A percentile compares a stretch with the other conserved stretches of the same genome.
Evolutionary conservation across 1,140 invertebrate genomes (phyloP).

Genomic region (Nymphalis io): DNA sequence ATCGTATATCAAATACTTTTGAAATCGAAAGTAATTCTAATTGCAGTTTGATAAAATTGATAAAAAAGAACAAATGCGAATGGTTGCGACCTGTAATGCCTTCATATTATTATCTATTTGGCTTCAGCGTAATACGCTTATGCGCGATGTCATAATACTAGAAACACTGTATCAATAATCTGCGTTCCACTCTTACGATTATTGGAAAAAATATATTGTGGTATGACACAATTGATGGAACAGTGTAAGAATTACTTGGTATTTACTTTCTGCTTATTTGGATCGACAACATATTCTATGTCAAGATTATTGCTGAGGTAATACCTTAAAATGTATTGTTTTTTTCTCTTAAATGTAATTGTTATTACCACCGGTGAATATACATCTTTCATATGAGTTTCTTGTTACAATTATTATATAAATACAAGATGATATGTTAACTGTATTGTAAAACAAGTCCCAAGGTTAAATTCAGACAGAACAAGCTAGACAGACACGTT

Average conservation of each 20-base stretch:
- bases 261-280: no score
- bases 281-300: no score
- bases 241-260: no score
- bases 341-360: no score
- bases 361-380: no score
- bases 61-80: conserved; percentile 1
- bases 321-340: no score
- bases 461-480: conserved; percentile 34
- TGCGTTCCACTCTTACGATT: not conserved
- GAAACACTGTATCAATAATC: conserved; percentile 6
- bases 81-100: conserved; percentile 2
- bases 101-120: conserved; percentile 6
- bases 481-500: conserved; percentile 43
- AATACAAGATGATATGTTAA: not conserved
- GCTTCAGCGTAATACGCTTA: conserved; percentile 26
- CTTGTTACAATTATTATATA: not conserved
- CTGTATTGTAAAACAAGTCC: conserved; percentile 5
- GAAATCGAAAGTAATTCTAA: no score
- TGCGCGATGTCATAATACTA: conserved; percentile 8
- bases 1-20: not conserved
- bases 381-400: no score
- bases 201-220: no score
- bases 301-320: no score
- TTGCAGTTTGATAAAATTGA: no score
- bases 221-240: no score